Conservation (phyloP, 2,888 invertebrate genomes). For the Tuta absoluta region DNA sequence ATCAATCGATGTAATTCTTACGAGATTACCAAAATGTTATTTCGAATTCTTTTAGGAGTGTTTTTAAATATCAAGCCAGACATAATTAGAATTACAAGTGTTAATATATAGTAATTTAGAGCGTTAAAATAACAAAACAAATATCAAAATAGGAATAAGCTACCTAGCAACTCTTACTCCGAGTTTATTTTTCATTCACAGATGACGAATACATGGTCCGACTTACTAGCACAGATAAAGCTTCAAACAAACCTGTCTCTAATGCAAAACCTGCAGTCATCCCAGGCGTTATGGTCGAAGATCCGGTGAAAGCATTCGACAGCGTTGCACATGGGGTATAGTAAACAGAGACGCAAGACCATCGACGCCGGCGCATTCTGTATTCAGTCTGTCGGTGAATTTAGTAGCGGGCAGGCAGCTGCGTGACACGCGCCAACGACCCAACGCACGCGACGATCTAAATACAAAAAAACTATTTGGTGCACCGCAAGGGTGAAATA, state of each 20-base stretch:
- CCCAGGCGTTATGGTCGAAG: constrained; percentile 39
- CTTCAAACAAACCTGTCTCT: constrained; percentile 22
- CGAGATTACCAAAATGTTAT: too few relatives aligned
- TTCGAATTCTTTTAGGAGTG: too few relatives aligned
- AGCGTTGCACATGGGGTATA: constrained; percentile 71
- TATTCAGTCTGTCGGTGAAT: constrained; percentile 58
- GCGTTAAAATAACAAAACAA: neutral
- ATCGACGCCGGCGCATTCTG: constrained; percentile 59
- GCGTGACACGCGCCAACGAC: constrained; percentile 62
- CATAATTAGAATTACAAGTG: too few relatives aligned
- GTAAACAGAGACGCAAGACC: constrained; percentile 67
- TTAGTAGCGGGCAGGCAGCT: constrained; percentile 61
- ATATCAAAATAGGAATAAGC: neutral
- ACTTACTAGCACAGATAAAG: constrained; percentile 75
- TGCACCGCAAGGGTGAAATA: constrained; percentile 61
- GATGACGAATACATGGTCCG: constrained; percentile 76
- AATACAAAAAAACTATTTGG: constrained; percentile 41
- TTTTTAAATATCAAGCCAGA: too few relatives aligned
- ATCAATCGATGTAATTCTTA: too few relatives aligned
- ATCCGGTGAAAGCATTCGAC: constrained; percentile 53
- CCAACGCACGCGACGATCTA: constrained; percentile 58
- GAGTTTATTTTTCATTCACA: constrained; percentile 77
- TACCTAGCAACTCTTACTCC: constrained; percentile 12
- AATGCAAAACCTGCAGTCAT: constrained; percentile 39
- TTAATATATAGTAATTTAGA: neutral